Evolutionary conservation across 2,888 invertebrate genomes (phyloP).

Genomic region (Tillus elongatus): DNA sequence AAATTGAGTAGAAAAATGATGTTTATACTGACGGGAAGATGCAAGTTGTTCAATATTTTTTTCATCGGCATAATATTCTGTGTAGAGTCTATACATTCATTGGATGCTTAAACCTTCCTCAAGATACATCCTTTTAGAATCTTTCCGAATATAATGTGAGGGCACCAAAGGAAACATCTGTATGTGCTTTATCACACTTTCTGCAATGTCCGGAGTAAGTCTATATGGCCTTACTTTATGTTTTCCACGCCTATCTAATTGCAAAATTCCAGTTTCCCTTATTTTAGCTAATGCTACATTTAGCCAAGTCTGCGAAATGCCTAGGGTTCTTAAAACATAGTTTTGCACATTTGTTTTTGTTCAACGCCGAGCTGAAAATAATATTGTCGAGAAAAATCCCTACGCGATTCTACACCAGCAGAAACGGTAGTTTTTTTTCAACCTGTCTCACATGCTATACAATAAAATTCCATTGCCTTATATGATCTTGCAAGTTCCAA

Average conservation of each 20-base stretch:
- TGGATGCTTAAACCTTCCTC: neutral
- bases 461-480: neutral
- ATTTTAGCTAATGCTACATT: neutral
- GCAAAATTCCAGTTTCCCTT: neutral
- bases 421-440: neutral
- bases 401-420: neutral
- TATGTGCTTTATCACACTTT: neutral
- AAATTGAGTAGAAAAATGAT: conserved; percentile 5
- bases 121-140: neutral
- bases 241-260: neutral
- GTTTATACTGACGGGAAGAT: neutral
- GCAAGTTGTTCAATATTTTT: conserved; percentile 5
- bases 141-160: neutral
- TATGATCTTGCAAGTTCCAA: neutral
- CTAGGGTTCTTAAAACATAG: neutral
- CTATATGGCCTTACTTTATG: neutral
- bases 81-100: neutral
- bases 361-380: neutral
- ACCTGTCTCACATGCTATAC: neutral
- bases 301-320: neutral
- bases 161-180: neutral
- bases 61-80: no score
- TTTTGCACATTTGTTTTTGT: neutral
- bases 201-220: neutral
- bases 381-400: neutral